Base-by-base conservation (phyloP, 2,888 invertebrate genomes). In the Venusia cambrica region DNA sequence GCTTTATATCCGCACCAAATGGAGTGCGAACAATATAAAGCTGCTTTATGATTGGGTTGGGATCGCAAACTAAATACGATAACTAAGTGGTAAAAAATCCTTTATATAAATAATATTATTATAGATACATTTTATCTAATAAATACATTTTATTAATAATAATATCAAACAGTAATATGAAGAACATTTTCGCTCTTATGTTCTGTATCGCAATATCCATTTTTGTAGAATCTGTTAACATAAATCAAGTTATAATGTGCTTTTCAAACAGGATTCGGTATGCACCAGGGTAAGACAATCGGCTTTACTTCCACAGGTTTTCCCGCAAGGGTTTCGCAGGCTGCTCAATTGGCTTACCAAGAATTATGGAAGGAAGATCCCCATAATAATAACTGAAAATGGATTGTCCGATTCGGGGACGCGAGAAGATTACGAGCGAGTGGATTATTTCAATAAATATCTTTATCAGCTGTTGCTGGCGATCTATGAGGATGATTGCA, bases 311-410 rank as follows among this genome's bases (percentile, higher is more conserved):
- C n/a, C 46, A 0, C 62, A 91, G 91, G 84, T 89, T 15, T 87
- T 89, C 38, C 92, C 92, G 1, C 84, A 87, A 51, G 92, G 92
- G 14, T 89, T 93, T 62, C 81, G 91, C 38, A 89, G 88, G 55
- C 63, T 91, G 3, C 57, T 93, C 13, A 90, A 89, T 60, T 92
- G 90, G 89, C 83, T 92, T 20, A 89, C 88, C 46, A 77, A 80
- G 13, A 85, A 88, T 48, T 92, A 91, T 60, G 87, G 88, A 15
- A 89, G 40, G 47, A 87, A 88, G 57, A 80, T 89, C 9, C 80
- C 88, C 15, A 87, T 91, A 4, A 80, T 89, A 26, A 69, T 91
- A 4, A 90, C 90, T 0, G 91, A 91, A 54, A 90, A 90, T 45
- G 90, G 90, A 2, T 78, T 88, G 36, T 84, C 87, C 37, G 90